Evolutionary conservation across 2,888 invertebrate species (phyloP), one percentile per base, ranked within the genome.

Genomic region (Schrankia costaestrigalis): DNA sequence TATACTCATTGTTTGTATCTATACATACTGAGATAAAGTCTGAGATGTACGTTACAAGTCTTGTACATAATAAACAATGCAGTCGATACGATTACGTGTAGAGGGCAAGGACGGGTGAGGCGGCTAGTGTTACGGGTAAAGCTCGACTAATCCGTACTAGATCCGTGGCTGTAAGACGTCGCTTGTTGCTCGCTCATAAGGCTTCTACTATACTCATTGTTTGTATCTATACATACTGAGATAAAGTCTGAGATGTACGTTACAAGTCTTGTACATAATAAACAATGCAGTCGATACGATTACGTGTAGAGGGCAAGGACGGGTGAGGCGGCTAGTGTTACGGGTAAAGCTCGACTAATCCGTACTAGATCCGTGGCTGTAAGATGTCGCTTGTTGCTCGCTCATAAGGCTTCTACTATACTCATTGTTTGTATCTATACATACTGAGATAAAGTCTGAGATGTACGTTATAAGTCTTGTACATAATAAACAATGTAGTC

Each of bases 371-470:
- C 62, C 65, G 59, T 56, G 41, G 63, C 75, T 71, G 56, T 70
- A 78, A 82, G 83, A 81, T 78, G 71, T 55, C 69, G 78, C 79
- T 80, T 82, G 81, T 83, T 82, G 81, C 79, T 68, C 47, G 60
- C 61, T 59, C 39, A 65, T 73, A 62, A 57, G 82, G 82, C 80
- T 83, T 83, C 28, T 25, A 13, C 25, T 38, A 27, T 25, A 26
- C 35, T 28, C 37, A 37, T 41, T 40, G 26, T 10, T 44, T 35
- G 23, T 18, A 26, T 40, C 17, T 33, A 23, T 33, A 36, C 24
- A 29, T 40, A 35, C 24, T 26, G n/a, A 10, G n/a, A 11, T 26
- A 31, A 15, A n/a, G n/a, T n/a, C n/a, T n/a, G n/a, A n/a, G n/a
- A n/a, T n/a, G n/a, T n/a, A n/a, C n/a, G n/a, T n/a, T n/a, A n/a